phyloP scores from a whole-genome alignment of 2,888 invertebrate genomes.

The Raillietiella orientalis region DNA sequence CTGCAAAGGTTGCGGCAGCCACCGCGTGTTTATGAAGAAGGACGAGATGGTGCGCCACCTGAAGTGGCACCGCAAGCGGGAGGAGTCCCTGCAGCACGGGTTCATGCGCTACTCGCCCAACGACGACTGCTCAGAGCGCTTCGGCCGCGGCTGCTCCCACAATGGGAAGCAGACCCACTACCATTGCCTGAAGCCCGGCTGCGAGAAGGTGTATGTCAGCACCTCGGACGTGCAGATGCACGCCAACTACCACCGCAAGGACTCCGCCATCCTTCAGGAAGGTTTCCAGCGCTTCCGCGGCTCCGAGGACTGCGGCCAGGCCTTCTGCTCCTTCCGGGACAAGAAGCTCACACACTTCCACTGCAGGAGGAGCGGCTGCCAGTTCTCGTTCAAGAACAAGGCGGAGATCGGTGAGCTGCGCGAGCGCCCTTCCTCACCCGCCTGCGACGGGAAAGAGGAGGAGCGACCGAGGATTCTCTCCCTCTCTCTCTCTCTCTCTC shows the following conservation, averaged over 20 bases:
- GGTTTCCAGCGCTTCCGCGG: conserved; percentile 88
- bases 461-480: no score
- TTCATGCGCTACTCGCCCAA: conserved; percentile 77
- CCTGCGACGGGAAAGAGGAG: no score
- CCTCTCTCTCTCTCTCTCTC: no score
- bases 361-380: conserved; percentile 61
- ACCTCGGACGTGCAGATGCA: conserved; percentile 98
- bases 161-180: conserved; percentile 84
- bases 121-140: conserved; percentile 69
- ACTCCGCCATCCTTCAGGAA: conserved; percentile 85
- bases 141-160: conserved; percentile 45
- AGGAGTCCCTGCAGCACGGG: conserved; percentile 79
- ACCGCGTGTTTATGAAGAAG: conserved; percentile 74
- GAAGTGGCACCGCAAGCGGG: conserved; percentile 96
- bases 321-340: conserved; percentile 65
- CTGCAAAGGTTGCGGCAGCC: conserved; percentile 43
- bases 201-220: conserved; percentile 71
- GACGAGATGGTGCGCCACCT: conserved; percentile 96
- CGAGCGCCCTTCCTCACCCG: no score
- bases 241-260: conserved; percentile 90
- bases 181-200: conserved; percentile 43
- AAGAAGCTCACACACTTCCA: conserved; percentile 94
- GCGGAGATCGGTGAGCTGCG: conserved; percentile 98
- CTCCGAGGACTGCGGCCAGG: conserved; percentile 74
- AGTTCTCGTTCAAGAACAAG: conserved; percentile 91